Base-by-base conservation (phyloP, 2,113 vertebrate species). In the Hystrix brachyura region DNA sequence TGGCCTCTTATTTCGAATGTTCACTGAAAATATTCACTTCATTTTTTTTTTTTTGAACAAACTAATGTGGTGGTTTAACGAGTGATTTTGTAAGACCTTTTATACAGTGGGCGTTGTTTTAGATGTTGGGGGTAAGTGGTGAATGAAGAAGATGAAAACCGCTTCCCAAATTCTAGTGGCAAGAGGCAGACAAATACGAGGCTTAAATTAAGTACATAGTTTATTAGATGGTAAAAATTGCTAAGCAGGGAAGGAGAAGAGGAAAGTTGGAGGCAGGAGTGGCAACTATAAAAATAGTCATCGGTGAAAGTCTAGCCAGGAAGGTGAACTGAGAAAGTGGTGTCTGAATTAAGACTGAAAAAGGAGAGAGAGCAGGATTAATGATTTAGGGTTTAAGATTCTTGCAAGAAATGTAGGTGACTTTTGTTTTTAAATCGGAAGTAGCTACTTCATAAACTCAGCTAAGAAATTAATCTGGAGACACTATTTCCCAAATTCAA, bases 241-340 rank as follows among this genome's bases (percentile, higher is more conserved):
- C 43, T 17, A 3, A 21, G 8, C 46, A 10, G 21, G 29, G 17
- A 83, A 95, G 79, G 48, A 18, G 18, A 43, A 10, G 59, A 25
- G 13, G 23, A 9, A 55, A 14, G 13, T 25, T 62, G n/a, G 87
- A 64, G 29, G 4, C 4, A 5, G 71, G 46, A 79, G 51, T 2
- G 29, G 8, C 27, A 43, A 64, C 64, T 51, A 25, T 21, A 27
- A 67, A 78, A 76, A 76, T 34, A 29, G 18, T 34, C 51, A 3
- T 3, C 9, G 0, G 23, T 18, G 8, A 3, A 2, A 32, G 32
- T 43, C 25, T 53, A 15, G 0, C n/a, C 14, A 3, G 25, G 67
- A n/a, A 69, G 34, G 15, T 60, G 23, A 69, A n/a, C 43, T 60
- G 43, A 67, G 25, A 60, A 89, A 62, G 25, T 14, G 10, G 4